Base-by-base conservation (phyloP, 1,140 invertebrate species). In the Listronotus bonariensis region DNA sequence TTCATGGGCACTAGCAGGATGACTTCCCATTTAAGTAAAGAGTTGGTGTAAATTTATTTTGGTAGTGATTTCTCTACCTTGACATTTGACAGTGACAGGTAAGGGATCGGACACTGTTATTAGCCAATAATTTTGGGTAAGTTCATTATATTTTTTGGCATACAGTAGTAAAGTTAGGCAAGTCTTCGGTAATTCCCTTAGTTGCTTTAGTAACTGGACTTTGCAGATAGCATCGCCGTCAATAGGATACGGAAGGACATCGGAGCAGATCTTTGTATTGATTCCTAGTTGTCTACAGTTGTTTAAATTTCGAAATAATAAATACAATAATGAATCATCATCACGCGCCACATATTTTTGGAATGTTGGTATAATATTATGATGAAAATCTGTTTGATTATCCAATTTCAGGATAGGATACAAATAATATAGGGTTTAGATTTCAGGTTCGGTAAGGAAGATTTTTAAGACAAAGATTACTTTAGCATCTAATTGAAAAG, bases 401-500 rank as follows among this genome's bases (percentile, higher is more conserved):
- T 36, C 11, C 8, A 12, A 36, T 36, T 5, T 12, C 3, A 20
- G 34, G 34, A 36, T 12, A 8, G 8, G 34, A 36, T 36, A 36
- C 8, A 10, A 12, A 7, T 34, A 8, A 7, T 3, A 36, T 10
- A 36, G 34, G 34, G 11, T 36, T 9, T 4, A 8, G 8, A 1
- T 36, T 36, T 8, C 3, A 7, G 34, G 34, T 9, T 36, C 7
- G 34, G 34, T 36, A 5, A 9, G 11, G 8, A 60, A 46, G 20
- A 58, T 65, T 14, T 65, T 53, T 38, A 53, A 45, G 11, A 53
- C 6, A 14, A 68, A 34, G 52, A 65, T 60, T 15, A 68, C 51
- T 34, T 68, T 31, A 15, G n/a, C 14, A 18, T 59, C 52, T 7
- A 32, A 17, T 59, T 60, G 59, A 65, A 54, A 68, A 14, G 65